Evolutionary conservation across 2,888 invertebrate genomes (phyloP).

Genomic region (Campopleginae sp.): DNA sequence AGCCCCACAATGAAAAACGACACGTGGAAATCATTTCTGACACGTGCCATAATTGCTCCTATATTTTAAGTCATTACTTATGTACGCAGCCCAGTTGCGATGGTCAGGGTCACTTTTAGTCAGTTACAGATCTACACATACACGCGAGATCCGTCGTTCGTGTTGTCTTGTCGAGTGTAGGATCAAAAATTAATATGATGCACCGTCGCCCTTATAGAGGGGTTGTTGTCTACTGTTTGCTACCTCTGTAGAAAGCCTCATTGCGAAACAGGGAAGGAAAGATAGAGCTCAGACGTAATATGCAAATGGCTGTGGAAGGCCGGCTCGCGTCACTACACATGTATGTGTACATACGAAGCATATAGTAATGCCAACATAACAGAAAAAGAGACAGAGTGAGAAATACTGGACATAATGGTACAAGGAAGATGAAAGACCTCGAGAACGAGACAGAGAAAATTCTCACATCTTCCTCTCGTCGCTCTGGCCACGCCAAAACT

Average conservation of each 20-base stretch:
- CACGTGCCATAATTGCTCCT: constrained; percentile 64
- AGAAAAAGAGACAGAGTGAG: constrained; percentile 33
- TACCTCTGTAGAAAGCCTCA: constrained; percentile 71
- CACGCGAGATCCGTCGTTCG: neutral
- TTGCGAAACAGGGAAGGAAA: constrained; percentile 46
- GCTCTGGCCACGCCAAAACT: constrained; percentile 58
- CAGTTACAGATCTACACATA: neutral
- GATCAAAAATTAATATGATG: constrained; percentile 81
- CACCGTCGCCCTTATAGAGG: constrained; percentile 71
- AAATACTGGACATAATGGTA: constrained; percentile 9
- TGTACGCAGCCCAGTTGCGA: constrained; percentile 46
- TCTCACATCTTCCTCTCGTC: constrained; percentile 64
- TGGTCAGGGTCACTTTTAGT: constrained; percentile 60
- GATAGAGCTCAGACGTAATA: constrained; percentile 77
- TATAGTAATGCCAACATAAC: constrained; percentile 45
- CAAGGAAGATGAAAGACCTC: constrained; percentile 40
- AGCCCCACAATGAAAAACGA: neutral
- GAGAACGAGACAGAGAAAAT: constrained; percentile 37
- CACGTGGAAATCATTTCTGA: constrained; percentile 54
- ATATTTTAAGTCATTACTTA: constrained; percentile 51
- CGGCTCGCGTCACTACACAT: constrained; percentile 73
- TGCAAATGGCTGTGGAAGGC: constrained; percentile 79
- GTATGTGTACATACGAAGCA: constrained; percentile 34
- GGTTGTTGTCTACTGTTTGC: constrained; percentile 70
- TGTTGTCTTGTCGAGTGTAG: constrained; percentile 51